Conservation (phyloP, 2,888 invertebrate genomes). For the Agriopis aurantiaria region DNA sequence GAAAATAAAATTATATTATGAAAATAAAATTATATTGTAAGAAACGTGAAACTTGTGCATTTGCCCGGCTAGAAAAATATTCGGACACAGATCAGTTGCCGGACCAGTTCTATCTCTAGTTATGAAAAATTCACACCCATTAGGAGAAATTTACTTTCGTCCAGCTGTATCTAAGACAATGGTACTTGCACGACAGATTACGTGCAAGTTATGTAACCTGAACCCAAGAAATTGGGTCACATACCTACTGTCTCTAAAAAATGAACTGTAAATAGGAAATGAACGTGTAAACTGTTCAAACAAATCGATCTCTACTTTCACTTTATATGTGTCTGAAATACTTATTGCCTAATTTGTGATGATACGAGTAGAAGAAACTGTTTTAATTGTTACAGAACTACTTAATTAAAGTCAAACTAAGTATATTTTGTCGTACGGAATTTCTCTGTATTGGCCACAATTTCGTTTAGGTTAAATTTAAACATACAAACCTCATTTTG, state of each 20-base stretch:
- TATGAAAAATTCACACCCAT: conserved; percentile 70
- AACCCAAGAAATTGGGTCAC: conserved; percentile 61
- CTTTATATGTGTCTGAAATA: not conserved
- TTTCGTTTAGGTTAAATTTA: too few species aligned
- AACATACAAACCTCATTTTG: too few species aligned
- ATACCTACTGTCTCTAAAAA: conserved; percentile 32
- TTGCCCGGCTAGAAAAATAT: too few species aligned
- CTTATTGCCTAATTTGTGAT: not conserved
- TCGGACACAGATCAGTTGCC: conserved; percentile 26
- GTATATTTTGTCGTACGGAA: too few species aligned
- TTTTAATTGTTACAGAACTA: too few species aligned
- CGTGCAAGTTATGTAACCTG: conserved; percentile 33
- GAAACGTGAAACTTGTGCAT: too few species aligned
- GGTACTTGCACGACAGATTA: conserved; percentile 41
- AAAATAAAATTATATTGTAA: too few species aligned
- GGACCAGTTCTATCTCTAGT: conserved; percentile 45
- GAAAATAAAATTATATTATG: too few species aligned
- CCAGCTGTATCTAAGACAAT: conserved; percentile 56
- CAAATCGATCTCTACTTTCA: not conserved
- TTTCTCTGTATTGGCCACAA: too few species aligned
- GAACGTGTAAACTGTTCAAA: conserved; percentile 19
- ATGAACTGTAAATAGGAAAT: conserved; percentile 30
- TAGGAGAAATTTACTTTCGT: conserved; percentile 76
- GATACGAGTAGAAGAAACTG: not conserved
- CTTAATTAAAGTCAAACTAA: too few species aligned